Conservation (phyloP, 2,113 vertebrate species). For the Antechinus flavipes region DNA sequence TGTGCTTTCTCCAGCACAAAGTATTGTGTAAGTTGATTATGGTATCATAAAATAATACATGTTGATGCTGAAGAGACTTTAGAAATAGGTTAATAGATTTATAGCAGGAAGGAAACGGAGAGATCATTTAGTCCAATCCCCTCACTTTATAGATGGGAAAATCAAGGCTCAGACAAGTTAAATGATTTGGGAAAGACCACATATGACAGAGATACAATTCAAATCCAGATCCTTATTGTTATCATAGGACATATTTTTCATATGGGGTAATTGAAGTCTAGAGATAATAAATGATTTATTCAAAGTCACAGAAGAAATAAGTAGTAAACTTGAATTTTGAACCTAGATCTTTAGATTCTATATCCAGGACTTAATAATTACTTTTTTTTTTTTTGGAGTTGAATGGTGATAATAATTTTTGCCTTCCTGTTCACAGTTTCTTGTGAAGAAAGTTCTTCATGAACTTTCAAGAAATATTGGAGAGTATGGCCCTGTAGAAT, state of each 20-base stretch:
- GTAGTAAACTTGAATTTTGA: background rate
- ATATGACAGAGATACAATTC: background rate
- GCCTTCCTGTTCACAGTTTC: background rate
- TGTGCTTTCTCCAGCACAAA: background rate
- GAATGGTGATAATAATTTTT: background rate
- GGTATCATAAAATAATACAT: background rate
- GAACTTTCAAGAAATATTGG: background rate
- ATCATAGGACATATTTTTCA: background rate
- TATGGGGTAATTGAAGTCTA: background rate
- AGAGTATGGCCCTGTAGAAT: background rate
- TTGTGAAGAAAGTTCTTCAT: background rate
- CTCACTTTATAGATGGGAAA: background rate
- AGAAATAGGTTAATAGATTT: background rate
- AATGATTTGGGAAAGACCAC: background rate
- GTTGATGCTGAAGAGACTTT: background rate
- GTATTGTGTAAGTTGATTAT: background rate
- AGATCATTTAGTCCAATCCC: background rate
- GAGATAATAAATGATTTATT: background rate
- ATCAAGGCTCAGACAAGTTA: rapidly evolving
- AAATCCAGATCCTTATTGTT: background rate
- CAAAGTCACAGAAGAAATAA: background rate
- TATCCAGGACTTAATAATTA: background rate
- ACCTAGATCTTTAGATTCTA: background rate
- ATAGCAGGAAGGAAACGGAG: background rate
- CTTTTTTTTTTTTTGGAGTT: background rate